Conservation (phyloP, 1,140 invertebrate species). For the Cepaea nemoralis region DNA sequence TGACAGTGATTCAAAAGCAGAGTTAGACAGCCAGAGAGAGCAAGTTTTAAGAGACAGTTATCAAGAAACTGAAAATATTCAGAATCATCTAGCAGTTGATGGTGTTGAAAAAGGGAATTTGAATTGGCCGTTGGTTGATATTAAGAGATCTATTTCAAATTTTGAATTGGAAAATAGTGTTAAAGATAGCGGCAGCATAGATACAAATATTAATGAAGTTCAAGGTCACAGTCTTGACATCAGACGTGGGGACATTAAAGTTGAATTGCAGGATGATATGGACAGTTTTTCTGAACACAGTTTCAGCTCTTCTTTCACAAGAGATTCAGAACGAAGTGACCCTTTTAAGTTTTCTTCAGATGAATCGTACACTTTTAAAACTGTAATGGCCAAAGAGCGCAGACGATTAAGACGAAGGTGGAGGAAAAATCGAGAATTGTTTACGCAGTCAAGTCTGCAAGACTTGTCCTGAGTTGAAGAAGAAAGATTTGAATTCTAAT, state of each 20-base stretch:
- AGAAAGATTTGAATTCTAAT: not conserved
- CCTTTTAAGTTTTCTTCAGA: slow-evolving; percentile 36
- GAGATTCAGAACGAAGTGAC: slow-evolving; percentile 39
- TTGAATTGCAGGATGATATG: not conserved
- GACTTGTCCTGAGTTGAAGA: not conserved
- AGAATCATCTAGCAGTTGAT: not conserved
- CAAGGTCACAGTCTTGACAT: not conserved
- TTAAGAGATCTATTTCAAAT: not conserved
- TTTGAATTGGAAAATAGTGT: not conserved
- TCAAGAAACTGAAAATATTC: not conserved
- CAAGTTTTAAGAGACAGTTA: not conserved
- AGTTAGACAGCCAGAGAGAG: not conserved
- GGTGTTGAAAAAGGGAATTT: not conserved
- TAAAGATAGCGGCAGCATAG: not conserved
- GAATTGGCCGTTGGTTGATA: not conserved
- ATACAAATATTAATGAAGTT: not conserved
- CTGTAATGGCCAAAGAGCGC: slow-evolving; percentile 36
- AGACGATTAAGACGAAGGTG: slow-evolving; percentile 24
- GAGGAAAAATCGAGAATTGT: not conserved
- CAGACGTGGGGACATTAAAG: not conserved
- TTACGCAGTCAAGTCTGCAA: not conserved
- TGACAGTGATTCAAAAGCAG: slow-evolving; percentile 8
- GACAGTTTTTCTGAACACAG: slow-evolving; percentile 31
- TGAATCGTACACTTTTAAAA: slow-evolving; percentile 33
- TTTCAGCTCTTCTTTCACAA: slow-evolving; percentile 32